phyloP scores from a whole-genome alignment of 2,797 vertebrate species.

The Manis crassicaudata region DNA sequence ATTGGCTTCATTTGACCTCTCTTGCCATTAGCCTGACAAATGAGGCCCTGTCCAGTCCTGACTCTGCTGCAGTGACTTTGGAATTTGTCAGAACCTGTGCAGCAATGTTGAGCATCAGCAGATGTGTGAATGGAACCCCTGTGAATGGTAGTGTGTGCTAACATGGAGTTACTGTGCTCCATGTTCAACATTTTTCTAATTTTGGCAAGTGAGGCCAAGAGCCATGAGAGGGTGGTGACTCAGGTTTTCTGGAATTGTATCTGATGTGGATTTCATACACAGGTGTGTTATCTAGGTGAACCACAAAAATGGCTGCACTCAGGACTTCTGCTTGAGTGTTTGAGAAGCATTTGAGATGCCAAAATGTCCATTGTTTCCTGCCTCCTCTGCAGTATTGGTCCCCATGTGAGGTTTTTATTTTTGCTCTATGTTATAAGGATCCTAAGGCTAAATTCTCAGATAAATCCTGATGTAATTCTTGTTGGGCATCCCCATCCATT shows the following conservation, averaged over 20 bases:
- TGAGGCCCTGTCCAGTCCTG: slow-evolving; percentile 49
- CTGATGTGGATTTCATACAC: not conserved
- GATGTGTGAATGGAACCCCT: slow-evolving; percentile 43
- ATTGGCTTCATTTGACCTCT: not conserved
- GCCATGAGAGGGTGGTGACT: not conserved
- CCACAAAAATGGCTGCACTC: not conserved
- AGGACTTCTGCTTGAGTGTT: not conserved
- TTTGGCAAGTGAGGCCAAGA: slow-evolving; percentile 4
- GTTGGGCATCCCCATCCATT: not conserved
- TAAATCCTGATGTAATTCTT: not conserved
- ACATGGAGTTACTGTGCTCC: slow-evolving; percentile 23
- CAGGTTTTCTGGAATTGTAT: not conserved
- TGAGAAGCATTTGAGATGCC: not conserved
- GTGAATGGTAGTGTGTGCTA: slow-evolving; percentile 20
- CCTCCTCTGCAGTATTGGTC: not conserved
- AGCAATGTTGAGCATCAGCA: slow-evolving; percentile 30
- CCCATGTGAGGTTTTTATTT: not conserved
- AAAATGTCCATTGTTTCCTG: not conserved
- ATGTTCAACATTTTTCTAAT: slow-evolving; percentile 44
- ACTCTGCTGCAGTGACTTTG: slow-evolving; percentile 62
- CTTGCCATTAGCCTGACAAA: slow-evolving; percentile 55
- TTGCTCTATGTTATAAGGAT: not conserved
- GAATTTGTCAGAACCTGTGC: slow-evolving; percentile 69
- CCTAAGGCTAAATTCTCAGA: not conserved
- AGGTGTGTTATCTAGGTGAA: not conserved